These are phyloP conservation scores for Cettia cetti DNA, from an alignment of 2,113 vertebrate genomes.

Conservation along the genomic window DNA sequence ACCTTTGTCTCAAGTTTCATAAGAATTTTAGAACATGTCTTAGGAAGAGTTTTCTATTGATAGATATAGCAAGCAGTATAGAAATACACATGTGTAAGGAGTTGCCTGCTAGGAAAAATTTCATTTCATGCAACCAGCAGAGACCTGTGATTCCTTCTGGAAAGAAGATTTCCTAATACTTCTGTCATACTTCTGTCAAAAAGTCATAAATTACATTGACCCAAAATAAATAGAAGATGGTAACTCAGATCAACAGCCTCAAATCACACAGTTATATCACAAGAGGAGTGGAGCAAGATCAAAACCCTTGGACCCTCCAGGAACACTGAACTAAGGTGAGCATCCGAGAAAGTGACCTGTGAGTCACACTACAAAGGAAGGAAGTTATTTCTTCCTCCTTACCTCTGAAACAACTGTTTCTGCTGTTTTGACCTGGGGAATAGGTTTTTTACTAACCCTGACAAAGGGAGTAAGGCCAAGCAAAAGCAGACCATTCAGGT, in stretches of 20 bases:
- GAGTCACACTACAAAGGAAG: background rate
- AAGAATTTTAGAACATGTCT: background rate
- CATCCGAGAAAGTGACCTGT: background rate
- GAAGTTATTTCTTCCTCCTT: background rate
- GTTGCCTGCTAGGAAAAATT: background rate
- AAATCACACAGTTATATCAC: background rate
- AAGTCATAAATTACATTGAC: background rate
- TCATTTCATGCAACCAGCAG: background rate
- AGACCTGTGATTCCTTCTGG: background rate
- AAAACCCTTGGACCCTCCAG: background rate
- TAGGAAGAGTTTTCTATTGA: background rate
- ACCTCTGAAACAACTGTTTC: background rate
- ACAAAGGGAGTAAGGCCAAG: background rate
- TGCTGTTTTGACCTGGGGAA: background rate
- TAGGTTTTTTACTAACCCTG: background rate
- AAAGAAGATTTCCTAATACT: background rate
- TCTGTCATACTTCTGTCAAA: background rate
- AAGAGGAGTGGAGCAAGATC: background rate
- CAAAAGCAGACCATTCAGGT: background rate
- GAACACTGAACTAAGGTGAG: background rate
- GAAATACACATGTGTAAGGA: background rate
- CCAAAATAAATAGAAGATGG: background rate
- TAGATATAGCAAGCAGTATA: background rate
- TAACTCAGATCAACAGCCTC: background rate
- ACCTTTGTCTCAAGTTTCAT: background rate